Evolutionary conservation across 1,140 invertebrate species (phyloP), one percentile per base, ranked within the genome.

Genomic region (Macrobrachium nipponense): DNA sequence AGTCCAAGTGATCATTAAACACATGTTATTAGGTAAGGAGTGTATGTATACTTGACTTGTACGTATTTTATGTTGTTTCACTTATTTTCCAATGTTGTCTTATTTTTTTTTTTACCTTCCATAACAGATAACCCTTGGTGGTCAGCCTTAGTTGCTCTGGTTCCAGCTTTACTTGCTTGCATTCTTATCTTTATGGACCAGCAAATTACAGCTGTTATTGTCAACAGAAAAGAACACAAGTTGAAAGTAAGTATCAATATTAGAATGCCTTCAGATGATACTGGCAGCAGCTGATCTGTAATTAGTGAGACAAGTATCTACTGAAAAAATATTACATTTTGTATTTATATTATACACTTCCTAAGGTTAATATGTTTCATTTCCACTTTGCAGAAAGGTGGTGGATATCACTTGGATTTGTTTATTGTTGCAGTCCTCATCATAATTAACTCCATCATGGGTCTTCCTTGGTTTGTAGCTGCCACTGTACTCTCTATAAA

Each of bases 101-200:
- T 3, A 0, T 10, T 51, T 51, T 51, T 51, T 51, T 44, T 82
- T 68, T 43, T 79, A 61, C 10, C 20, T 12, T 36, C 36, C 15
- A 44, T 81, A n/a, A 78, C 80, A 84, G 87, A 76, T 59, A 98
- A 98, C 92, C 97, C 97, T 3, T 92, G 95, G 90, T 99, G 96
- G 95, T 95, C 97, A 59, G 92, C 94, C 3, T 90, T 97, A 5
- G 93, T 96, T 7, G 97, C 98, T 7, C 89, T 96, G 58, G 91
- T 98, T 51, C 98, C 98, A 1, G 98, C 98, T 73, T 91, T 99
- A 10, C 91, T 99, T 18, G 97, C 97, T 58, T 98, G 97, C 18
- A 99, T 99, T 90, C 93, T 99, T 11, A 98, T 99, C 90, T 99
- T 99, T 91, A 99, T 99, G 98, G 98, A 99, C 93, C 98, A 99